Conservation (phyloP, 2,888 invertebrate species). For the Pyrochroa serraticornis region DNA sequence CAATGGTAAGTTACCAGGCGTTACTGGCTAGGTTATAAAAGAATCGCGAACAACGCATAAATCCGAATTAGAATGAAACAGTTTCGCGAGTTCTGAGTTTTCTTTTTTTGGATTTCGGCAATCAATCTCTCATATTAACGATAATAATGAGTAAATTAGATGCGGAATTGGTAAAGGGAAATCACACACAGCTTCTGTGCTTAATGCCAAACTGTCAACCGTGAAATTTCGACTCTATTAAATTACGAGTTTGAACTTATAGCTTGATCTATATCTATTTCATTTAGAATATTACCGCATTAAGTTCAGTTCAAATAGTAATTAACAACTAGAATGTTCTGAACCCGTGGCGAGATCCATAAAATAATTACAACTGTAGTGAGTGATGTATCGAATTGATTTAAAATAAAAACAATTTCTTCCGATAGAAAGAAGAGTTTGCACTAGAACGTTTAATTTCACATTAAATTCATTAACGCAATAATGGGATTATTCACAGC, state of each 20-base stretch:
- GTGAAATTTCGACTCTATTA: slow-evolving; percentile 23
- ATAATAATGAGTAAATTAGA: too few species aligned
- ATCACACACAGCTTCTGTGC: slow-evolving; percentile 18
- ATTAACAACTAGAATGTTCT: slow-evolving; percentile 24
- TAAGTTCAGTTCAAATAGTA: slow-evolving; percentile 21
- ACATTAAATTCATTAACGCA: too few species aligned
- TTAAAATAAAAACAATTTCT: too few species aligned
- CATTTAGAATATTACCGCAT: slow-evolving; percentile 24
- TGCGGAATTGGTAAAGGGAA: slow-evolving; percentile 10
- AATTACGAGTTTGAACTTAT: slow-evolving; percentile 28
- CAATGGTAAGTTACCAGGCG: too few species aligned
- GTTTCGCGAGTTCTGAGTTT: background rate
- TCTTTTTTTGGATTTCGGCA: slow-evolving; percentile 12
- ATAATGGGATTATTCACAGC: too few species aligned
- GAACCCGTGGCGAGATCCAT: slow-evolving; percentile 19
- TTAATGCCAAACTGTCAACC: slow-evolving; percentile 26
- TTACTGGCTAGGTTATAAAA: background rate
- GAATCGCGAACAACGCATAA: slow-evolving; percentile 6
- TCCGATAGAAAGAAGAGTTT: too few species aligned
- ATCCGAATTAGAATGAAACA: slow-evolving; percentile 9
- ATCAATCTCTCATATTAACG: slow-evolving; percentile 4
- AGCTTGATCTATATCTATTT: slow-evolving; percentile 27
- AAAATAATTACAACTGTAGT: slow-evolving; percentile 13
- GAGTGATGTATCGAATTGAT: too few species aligned
- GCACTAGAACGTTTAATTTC: too few species aligned